Evolutionary conservation across 1,140 invertebrate genomes (phyloP).

Genomic region (Dendroctonus valens): DNA sequence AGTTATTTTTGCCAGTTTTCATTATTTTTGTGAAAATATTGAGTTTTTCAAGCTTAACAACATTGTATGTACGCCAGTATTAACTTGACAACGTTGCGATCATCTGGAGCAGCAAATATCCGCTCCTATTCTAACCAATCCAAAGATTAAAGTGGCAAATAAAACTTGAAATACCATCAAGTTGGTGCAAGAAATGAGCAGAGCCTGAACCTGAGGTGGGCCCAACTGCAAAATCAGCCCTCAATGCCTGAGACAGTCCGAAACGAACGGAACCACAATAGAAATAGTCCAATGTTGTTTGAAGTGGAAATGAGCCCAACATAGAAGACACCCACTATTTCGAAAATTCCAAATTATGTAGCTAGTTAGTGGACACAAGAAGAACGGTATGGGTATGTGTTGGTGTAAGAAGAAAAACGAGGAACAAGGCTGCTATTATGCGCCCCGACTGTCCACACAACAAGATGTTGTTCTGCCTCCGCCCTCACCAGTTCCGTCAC

Average conservation of each 20-base stretch:
- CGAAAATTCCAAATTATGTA: constrained; percentile 20
- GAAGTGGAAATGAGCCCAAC: constrained; percentile 25
- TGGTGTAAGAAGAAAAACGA: constrained; percentile 60
- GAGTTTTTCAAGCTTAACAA: no score
- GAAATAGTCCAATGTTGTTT: constrained; percentile 20
- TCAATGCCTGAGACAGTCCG: constrained; percentile 15
- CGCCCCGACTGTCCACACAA: constrained; percentile 45
- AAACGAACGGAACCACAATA: constrained; percentile 13
- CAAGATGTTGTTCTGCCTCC: constrained; percentile 38
- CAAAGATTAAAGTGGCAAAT: no score
- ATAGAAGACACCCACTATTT: constrained; percentile 15
- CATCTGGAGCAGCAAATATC: no score
- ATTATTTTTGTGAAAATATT: no score
- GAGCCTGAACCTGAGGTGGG: no score
- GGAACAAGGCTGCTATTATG: constrained; percentile 45
- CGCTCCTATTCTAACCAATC: no score
- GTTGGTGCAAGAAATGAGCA: no score
- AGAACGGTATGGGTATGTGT: constrained; percentile 60
- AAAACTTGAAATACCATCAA: no score
- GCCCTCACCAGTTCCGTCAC: constrained; percentile 22
- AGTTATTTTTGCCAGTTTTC: no score
- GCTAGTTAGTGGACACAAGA: constrained; percentile 14
- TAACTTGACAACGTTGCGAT: no score
- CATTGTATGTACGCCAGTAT: no score
- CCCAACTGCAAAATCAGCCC: background rate